phyloP scores from a whole-genome alignment of 2,113 vertebrate species.

The Argyrosomus japonicus region DNA sequence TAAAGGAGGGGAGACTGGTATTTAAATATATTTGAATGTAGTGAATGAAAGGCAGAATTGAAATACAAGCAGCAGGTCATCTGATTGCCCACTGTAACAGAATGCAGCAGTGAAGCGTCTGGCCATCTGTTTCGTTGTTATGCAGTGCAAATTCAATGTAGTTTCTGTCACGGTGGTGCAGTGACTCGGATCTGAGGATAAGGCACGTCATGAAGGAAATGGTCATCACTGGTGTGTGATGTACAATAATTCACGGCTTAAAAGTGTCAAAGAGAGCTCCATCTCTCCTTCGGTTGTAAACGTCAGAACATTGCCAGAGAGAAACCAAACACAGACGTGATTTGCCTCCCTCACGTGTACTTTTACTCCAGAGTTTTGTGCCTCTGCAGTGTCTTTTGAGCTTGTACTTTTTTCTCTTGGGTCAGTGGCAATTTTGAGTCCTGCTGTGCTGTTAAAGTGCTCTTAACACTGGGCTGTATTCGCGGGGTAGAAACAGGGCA shows the following conservation, averaged over 20 bases:
- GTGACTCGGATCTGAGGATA: slow-evolving; percentile 51
- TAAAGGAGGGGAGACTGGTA: slow-evolving; percentile 2
- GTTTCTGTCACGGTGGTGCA: slow-evolving; percentile 57
- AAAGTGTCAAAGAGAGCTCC: neutral
- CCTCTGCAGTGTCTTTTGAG: slow-evolving; percentile 33
- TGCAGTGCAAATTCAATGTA: slow-evolving; percentile 51
- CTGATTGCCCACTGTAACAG: slow-evolving; percentile 23
- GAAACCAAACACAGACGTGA: slow-evolving; percentile 19
- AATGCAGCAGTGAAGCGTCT: slow-evolving; percentile 57
- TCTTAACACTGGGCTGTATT: slow-evolving; percentile 6
- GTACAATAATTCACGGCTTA: slow-evolving; percentile 33
- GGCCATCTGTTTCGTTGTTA: slow-evolving; percentile 43
- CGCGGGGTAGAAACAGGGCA: neutral
- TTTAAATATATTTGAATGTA: slow-evolving; percentile 24
- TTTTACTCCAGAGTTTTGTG: slow-evolving; percentile 21
- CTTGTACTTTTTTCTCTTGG: slow-evolving; percentile 12
- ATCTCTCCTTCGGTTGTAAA: slow-evolving; percentile 29
- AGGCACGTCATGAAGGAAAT: slow-evolving; percentile 44
- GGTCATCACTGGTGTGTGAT: slow-evolving; percentile 32
- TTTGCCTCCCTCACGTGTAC: neutral
- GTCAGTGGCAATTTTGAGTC: slow-evolving; percentile 12
- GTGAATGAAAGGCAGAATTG: slow-evolving; percentile 18
- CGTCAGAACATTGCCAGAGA: slow-evolving; percentile 14
- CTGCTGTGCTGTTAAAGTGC: slow-evolving; percentile 10
- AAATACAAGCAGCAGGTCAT: slow-evolving; percentile 48